Evolutionary conservation across 2,888 invertebrate genomes (phyloP).

Genomic region (Lasioglossum vierecki): DNA sequence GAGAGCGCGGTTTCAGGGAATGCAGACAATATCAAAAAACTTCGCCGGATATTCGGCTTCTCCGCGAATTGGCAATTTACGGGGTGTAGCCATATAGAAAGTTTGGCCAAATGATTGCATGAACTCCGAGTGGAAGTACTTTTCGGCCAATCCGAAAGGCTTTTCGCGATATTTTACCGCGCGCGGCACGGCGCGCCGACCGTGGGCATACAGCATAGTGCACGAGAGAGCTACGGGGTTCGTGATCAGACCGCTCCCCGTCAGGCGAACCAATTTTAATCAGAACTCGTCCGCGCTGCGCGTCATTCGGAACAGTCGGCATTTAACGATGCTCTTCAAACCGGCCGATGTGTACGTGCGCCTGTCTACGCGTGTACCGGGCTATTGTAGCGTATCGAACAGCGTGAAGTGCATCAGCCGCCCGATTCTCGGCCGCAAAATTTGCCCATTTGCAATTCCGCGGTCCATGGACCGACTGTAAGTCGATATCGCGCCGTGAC

Average conservation of each 20-base stretch:
- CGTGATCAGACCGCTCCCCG: slow-evolving; percentile 11
- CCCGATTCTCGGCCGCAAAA: slow-evolving; percentile 37
- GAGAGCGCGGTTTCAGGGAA: no score
- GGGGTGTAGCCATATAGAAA: background rate
- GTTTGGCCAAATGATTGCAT: background rate
- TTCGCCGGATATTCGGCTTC: background rate
- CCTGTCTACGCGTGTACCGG: slow-evolving; percentile 19
- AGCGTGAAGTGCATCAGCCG: slow-evolving; percentile 34
- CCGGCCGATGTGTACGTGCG: slow-evolving; percentile 14
- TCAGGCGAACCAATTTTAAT: slow-evolving; percentile 41
- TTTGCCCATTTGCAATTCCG: slow-evolving; percentile 40
- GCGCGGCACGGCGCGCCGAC: background rate
- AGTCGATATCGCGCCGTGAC: slow-evolving; percentile 11
- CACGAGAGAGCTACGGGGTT: background rate
- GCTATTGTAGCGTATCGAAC: slow-evolving; percentile 14
- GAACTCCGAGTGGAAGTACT: slow-evolving; percentile 2
- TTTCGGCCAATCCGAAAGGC: slow-evolving; percentile 10
- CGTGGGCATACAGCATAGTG: background rate
- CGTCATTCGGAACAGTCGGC: slow-evolving; percentile 44
- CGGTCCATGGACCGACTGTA: slow-evolving; percentile 11
- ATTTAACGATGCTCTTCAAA: slow-evolving; percentile 44
- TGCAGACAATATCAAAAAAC: background rate
- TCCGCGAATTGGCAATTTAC: slow-evolving; percentile 18
- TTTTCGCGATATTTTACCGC: slow-evolving; percentile 16
- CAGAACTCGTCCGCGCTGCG: slow-evolving; percentile 29